Evolutionary conservation across 2,797 vertebrate species (phyloP).

Genomic region (Potorous gilbertii): DNA sequence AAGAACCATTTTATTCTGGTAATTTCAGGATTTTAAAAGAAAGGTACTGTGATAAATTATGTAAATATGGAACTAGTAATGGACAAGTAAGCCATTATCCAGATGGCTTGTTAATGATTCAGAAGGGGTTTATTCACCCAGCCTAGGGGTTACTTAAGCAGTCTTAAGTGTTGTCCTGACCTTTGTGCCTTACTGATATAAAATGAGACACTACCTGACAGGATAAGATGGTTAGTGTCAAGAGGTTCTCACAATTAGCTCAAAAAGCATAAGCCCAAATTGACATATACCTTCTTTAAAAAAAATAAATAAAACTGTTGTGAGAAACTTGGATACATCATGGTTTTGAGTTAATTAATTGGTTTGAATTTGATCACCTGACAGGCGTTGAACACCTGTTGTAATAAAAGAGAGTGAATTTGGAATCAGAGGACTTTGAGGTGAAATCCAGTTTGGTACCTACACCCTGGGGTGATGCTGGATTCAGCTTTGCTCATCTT

Average conservation of each 20-base stretch:
- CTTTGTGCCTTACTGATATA: constrained; percentile 21
- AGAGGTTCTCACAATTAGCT: constrained; percentile 24
- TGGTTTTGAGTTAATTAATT: constrained; percentile 12
- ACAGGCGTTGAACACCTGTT: not conserved
- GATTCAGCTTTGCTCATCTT: not conserved
- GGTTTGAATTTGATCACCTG: not conserved
- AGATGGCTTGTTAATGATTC: constrained; percentile 74
- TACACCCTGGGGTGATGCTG: not conserved
- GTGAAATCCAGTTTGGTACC: not conserved
- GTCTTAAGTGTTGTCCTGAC: constrained; percentile 32
- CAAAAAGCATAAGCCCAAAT: constrained; percentile 47
- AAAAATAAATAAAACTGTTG: not conserved
- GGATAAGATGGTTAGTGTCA: constrained; percentile 8
- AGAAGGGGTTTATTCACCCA: constrained; percentile 49
- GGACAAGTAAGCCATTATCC: constrained; percentile 62
- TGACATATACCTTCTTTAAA: constrained; percentile 6
- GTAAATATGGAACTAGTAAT: constrained; percentile 67
- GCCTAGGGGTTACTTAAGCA: constrained; percentile 57
- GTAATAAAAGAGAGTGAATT: not conserved
- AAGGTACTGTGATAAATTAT: constrained; percentile 69
- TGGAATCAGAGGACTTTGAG: not conserved
- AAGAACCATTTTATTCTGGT: not conserved
- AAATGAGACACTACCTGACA: constrained; percentile 41
- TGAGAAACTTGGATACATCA: constrained; percentile 22
- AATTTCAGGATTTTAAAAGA: not conserved